These are phyloP conservation scores for Salvelinus sp. DNA, from an alignment of 2,113 vertebrate genomes.

Conservation along the genomic window DNA sequence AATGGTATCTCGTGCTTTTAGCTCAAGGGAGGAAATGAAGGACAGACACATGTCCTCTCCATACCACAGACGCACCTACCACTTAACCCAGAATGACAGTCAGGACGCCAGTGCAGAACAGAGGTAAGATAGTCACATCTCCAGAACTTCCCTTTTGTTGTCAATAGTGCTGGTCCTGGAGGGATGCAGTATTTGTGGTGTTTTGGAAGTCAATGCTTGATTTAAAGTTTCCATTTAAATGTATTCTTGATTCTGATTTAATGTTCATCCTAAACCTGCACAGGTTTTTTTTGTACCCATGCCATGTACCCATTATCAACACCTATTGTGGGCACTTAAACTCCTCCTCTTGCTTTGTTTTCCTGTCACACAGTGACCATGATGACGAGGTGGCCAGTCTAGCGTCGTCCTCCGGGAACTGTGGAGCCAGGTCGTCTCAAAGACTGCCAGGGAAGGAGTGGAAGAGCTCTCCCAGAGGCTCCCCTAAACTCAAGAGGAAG, in stretches of 20 bases:
- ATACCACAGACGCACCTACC: slow-evolving; percentile 87
- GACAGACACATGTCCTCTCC: slow-evolving; percentile 87
- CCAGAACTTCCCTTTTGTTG: too few species aligned
- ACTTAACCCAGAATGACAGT: slow-evolving; percentile 86
- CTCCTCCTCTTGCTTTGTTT: neutral
- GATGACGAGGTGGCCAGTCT: slow-evolving; percentile 92
- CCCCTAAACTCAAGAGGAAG: slow-evolving; percentile 90
- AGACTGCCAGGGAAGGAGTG: slow-evolving; percentile 92
- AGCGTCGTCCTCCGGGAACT: slow-evolving; percentile 86
- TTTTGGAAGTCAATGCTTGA: neutral
- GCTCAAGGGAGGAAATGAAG: slow-evolving; percentile 88
- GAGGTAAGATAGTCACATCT: slow-evolving; percentile 74
- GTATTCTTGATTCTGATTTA: neutral
- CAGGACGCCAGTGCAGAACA: slow-evolving; percentile 90
- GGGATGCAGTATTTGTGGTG: neutral
- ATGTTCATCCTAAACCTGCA: too few species aligned
- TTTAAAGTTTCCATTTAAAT: neutral
- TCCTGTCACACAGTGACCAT: slow-evolving; percentile 80
- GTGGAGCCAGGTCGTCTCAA: slow-evolving; percentile 82
- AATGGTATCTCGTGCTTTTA: slow-evolving; percentile 41
- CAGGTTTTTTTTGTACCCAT: too few species aligned
- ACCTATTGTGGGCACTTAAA: too few species aligned
- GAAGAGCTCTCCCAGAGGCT: slow-evolving; percentile 89
- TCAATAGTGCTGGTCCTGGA: too few species aligned
- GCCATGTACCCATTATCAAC: neutral